A percentile compares a stretch with the other conserved stretches of the same genome.
phyloP scores from a whole-genome alignment of 1,140 invertebrate species.

The Drosophila gunungcola region DNA sequence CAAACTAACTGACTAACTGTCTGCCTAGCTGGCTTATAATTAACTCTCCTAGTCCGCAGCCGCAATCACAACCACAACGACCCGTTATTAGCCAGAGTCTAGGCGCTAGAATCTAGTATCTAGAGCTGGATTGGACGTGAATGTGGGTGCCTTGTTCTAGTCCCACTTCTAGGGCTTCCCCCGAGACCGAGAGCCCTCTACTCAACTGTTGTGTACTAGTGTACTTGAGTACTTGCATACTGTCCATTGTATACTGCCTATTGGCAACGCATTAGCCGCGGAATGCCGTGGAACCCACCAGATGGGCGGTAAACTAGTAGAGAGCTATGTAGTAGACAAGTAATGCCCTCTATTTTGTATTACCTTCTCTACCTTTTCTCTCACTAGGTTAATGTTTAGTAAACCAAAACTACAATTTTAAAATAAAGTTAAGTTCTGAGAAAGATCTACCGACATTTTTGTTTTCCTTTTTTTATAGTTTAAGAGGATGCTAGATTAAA shows the following conservation, averaged over 20 bases:
- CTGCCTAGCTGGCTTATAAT: slow-evolving; percentile 69
- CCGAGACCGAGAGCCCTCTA: slow-evolving; percentile 1
- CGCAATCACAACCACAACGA: slow-evolving; percentile 63
- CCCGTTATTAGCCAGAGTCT: slow-evolving; percentile 64
- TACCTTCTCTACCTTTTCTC: neutral
- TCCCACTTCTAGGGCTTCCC: slow-evolving; percentile 58
- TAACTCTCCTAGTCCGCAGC: slow-evolving; percentile 65
- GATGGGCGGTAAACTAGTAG: neutral
- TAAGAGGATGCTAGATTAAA: no score
- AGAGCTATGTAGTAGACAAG: neutral
- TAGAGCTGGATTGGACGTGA: slow-evolving; percentile 44
- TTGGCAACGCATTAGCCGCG: slow-evolving; percentile 71
- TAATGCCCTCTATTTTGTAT: neutral
- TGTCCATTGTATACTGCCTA: slow-evolving; percentile 43
- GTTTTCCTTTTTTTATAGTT: no score
- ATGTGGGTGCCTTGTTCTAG: slow-evolving; percentile 69
- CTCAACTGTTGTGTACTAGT: slow-evolving; percentile 6
- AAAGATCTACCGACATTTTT: no score
- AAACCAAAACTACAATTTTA: no score
- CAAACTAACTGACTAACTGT: slow-evolving; percentile 40
- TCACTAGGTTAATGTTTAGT: no score
- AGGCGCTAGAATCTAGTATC: slow-evolving; percentile 14
- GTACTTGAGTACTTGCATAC: no score
- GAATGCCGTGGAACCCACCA: slow-evolving; percentile 42
- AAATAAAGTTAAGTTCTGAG: no score